Base-by-base conservation (phyloP, 2,888 invertebrate species). In the Leucophenga montana region DNA sequence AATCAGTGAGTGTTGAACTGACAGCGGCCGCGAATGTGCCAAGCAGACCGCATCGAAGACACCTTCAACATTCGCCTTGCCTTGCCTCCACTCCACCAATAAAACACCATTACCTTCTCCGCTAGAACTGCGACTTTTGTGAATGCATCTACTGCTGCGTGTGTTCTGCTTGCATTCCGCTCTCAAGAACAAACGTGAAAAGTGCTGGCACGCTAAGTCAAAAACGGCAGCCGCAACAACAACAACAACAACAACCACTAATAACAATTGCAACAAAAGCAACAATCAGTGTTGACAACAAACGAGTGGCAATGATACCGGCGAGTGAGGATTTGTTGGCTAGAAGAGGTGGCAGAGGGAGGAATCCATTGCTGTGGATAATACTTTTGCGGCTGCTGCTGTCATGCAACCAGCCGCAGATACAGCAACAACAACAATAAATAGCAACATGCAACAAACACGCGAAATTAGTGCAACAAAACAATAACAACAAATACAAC, bases 21-120 rank as follows among this genome's bases (percentile, higher is more conserved):
- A 75, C 74, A 71, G 69, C 75, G 73, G 71, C 57, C 46, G 16
- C 22, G 57, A 72, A 73, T 66, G 73, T 77, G 75, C 73, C 78
- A 86, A 85, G 79, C 86, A 84, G 86, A 85, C 86, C 86, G 83
- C 78, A 75, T 77, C 84, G 77, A 74, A 79, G 75, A 78, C 75
- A 78, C 72, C 73, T 65, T 66, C 46, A 39, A 66, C 66, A 11
- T 27, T 20, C 64, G 39, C 39, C 39, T 39, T 39, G 39, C 39
- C 39, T 39, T 39, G 39, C 39, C 39, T 8, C 39, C 53, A 20
- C 53, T 20, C 18, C 39, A 16, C 39, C 11, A 39, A 39, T 39
- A 11, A 3, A 39, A 39, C 8, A 39, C 9, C 59, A 18, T 20
- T 39, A 13, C 53, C 50, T 22, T 65, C 9, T 1, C 50, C 20